Base-by-base conservation (phyloP, 2,113 vertebrate genomes). In the Micronisus gabar region DNA sequence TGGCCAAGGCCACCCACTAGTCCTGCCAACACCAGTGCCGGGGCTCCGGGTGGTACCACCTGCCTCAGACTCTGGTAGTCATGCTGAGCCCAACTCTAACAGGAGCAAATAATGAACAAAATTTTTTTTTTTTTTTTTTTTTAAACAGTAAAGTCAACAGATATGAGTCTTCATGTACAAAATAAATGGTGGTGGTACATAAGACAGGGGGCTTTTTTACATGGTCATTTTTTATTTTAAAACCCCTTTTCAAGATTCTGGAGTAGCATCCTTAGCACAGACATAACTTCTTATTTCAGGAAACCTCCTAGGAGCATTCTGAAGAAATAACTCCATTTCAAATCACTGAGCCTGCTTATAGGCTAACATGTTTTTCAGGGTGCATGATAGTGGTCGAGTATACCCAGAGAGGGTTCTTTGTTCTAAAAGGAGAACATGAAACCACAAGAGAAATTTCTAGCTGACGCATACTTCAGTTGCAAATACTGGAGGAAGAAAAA, bases 111-210 rank as follows among this genome's bases (percentile, higher is more conserved):
- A 62, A 78, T 32, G 11, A 74, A 34, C 20, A 70, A 52, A 29
- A 14, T 4, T 5, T 25, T 23, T 17, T 55, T 23, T 25, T 48
- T 23, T 25, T 26, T 30, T 40, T 74, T 47, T 63, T 41, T 10
- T 48, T 18, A 4, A 53, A 19, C 25, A n/a, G 38, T 48, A 15
- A 67, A 82, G 8, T 43, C 36, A 32, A 65, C 15, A 81, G 22
- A 15, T 45, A 16, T 4, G 26, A 67, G 13, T 23, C 22, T 75
- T 45, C 15, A 25, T 5, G 1, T 52, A 16, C 7, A 75, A 90
- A 75, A 50, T 6, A 58, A 61, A 36, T 18, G 2, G n/a, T 14
- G 7, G 29, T 47, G 4, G 12, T 71, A 52, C 0, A 0, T 25
- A 45, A 45, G 15, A 67, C 5, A 59, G 9, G 2, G 3, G n/a